These are phyloP conservation scores for Orussus abietinus DNA, from an alignment of 1,140 invertebrate species.

Conservation along the genomic window DNA sequence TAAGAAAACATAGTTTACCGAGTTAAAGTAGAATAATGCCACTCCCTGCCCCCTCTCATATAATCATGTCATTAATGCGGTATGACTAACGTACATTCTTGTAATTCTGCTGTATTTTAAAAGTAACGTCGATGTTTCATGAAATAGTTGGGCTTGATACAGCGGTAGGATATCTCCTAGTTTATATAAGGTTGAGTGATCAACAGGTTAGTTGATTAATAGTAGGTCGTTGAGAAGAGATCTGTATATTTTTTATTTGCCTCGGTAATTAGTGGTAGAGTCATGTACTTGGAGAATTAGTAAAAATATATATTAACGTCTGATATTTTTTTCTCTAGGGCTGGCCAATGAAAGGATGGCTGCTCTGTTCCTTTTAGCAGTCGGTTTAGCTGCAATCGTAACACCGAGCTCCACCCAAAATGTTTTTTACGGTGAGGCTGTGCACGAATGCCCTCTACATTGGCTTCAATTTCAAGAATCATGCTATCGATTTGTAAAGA, in stretches of 20 bases:
- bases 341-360: neutral
- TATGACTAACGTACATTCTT: neutral
- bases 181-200: neutral
- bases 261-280: neutral
- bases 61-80: neutral
- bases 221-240: neutral
- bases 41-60: neutral
- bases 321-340: neutral
- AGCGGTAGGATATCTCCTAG: neutral
- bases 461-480: conserved; percentile 74
- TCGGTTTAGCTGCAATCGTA: neutral
- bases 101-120: neutral
- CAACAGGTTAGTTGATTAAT: neutral
- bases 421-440: conserved; percentile 26
- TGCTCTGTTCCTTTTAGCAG: neutral
- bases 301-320: too few species aligned
- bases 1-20: neutral
- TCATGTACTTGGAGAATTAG: neutral
- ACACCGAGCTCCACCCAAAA: conserved; percentile 22
- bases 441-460: conserved; percentile 70
- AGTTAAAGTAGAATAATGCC: neutral
- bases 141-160: too few species aligned
- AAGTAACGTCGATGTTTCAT: neutral
- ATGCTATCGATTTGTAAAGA: conserved; percentile 86
- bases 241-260: neutral